Base-by-base conservation (phyloP, 2,888 invertebrate genomes). In the Cephalotes varians region DNA sequence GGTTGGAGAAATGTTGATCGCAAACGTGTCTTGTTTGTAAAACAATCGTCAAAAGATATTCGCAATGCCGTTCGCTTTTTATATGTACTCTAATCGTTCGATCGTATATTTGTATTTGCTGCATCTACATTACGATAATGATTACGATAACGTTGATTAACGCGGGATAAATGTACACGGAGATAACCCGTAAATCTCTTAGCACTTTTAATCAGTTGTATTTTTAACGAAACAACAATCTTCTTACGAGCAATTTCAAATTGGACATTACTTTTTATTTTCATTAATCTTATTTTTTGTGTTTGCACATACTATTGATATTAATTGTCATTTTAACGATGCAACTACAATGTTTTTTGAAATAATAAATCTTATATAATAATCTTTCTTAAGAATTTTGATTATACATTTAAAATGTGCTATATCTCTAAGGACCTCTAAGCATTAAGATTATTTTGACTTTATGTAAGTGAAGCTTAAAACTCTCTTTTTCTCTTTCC, bases 1-100 rank as follows among this genome's bases (percentile, higher is more conserved):
- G 10, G 44, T 47, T 21, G 12, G 21, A 65, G 49, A 76, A 64
- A 76, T 51, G 25, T 76, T n/a, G 9, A 28, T 49, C n/a, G n/a
- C 37, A 21, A 64, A 74, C 49, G 25, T 28, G 18, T 65, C 37
- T 64, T 40, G 34, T 37, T 37, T 51, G 25, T 51, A 37, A 34
- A 51, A 15, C n/a, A 0, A 37, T 49, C 10, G 1, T 5, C 18
- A 9, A 76, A 65, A 64, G 34, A 28, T 5, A 6, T 12, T 3
- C 37, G 12, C 25, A 37, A 51, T 25, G 4, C 25, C 21, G 12
- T 44, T 76, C 37, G 9, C 7, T 54, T 40, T 25, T 37, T 10
- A 37, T 0, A 9, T 15, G 5, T 37, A 6, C 18, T 54, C 6
- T 40, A 10, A 56, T 71, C 4, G 18, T 7, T 34, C 2, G 15